Percentiles rank a stretch among this genome's conserved stretches.
Conservation (phyloP, 2,797 vertebrate genomes). For the Ataeniobius toweri region DNA sequence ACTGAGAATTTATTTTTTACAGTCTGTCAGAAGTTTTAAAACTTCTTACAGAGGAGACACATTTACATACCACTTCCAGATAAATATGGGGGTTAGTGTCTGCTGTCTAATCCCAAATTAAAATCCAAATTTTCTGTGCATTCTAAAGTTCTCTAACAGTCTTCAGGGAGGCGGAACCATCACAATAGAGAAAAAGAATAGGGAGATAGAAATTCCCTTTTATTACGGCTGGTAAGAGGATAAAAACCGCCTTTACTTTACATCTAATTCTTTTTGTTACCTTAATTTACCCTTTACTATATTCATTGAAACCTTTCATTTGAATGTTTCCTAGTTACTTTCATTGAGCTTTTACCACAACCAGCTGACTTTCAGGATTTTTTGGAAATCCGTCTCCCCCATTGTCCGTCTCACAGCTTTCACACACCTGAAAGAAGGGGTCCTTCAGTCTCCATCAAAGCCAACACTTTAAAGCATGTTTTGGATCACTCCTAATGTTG, state of each 20-base stretch:
- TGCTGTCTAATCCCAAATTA: slow-evolving; percentile 67
- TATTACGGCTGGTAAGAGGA: not conserved
- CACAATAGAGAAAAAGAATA: slow-evolving; percentile 13
- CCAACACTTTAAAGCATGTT: slow-evolving; percentile 1
- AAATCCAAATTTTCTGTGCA: slow-evolving; percentile 55
- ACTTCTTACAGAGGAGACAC: slow-evolving; percentile 42
- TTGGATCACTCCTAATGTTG: slow-evolving; percentile 23
- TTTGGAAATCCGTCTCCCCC: slow-evolving; percentile 5
- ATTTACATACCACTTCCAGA: slow-evolving; percentile 61
- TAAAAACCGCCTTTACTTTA: not conserved
- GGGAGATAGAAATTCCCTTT: slow-evolving; percentile 8
- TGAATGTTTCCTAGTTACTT: not conserved
- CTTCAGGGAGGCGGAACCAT: slow-evolving; percentile 29
- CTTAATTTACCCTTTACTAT: not conserved
- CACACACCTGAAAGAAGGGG: slow-evolving; percentile 14
- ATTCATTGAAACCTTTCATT: slow-evolving; percentile 1
- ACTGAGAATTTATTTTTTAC: slow-evolving; percentile 63
- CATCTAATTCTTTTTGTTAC: not conserved
- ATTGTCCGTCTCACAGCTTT: slow-evolving; percentile 1
- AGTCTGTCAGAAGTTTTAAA: slow-evolving; percentile 55
- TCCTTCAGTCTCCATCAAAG: slow-evolving; percentile 14
- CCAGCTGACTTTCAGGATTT: not conserved
- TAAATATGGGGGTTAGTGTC: slow-evolving; percentile 41
- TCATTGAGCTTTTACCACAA: not conserved
- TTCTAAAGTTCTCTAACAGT: slow-evolving; percentile 31